Evolutionary conservation across 2,797 vertebrate genomes (phyloP), one percentile per base, ranked within the genome.

Genomic region (Pangasius mekongensis): DNA sequence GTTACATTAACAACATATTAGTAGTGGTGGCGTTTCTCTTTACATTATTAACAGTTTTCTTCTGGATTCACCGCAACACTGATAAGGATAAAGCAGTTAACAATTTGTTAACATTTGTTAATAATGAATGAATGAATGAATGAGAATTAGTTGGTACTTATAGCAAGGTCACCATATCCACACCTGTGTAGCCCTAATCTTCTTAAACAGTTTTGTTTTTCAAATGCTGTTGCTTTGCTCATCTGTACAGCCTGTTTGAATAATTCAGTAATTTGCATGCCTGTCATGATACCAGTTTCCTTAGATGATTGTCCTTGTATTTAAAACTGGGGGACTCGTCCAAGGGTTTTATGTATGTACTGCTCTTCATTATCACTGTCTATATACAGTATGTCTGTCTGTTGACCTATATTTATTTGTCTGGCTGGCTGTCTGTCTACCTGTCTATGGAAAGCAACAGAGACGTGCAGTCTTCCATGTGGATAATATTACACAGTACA

Each of bases 241-340:
- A 36, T 64, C 24, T 30, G 24, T 64, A n/a, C 11, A 47, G 81
- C 60, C 58, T 47, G 56, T 83, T 20, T 83, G 81, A 83, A 83
- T 83, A 47, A 66, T 47, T 47, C 60, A n/a, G 36, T 49, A 14
- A 47, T 47, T 66, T 60, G 36, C 81, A 47, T 49, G 58, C 14
- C 81, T 66, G 9, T 47, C 81, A 18, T 30, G 30, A 60, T 24
- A 60, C 20, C 11, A 82, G 16, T 62, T 47, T 6, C 54, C 18
- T 80, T 13, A 36, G 18, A 36, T 2, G 8, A 33, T 60, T 13
- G 24, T 83, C 24, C 60, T 83, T n/a, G 24, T 14, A 62, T 22
- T 64, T 62, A 5, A 62, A 62, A 27, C 5, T 24, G 80, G 7
- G 24, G 2, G 58, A 43, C 2, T 20, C 16, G 3, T n/a, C 11